Base-by-base conservation (phyloP, 2,888 invertebrate species). In the Lumbricus terrestris region DNA sequence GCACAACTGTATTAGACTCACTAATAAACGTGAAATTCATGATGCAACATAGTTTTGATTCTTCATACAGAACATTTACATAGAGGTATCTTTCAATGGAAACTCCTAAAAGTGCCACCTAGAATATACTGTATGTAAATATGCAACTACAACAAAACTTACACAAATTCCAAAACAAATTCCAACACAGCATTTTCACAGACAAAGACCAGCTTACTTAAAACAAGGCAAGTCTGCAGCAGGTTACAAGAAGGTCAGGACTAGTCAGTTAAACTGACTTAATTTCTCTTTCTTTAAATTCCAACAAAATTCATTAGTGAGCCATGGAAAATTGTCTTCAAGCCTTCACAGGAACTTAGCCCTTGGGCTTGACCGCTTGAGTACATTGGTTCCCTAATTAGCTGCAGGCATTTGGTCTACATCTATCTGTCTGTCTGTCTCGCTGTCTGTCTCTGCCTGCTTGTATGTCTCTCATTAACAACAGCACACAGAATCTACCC, bases 381-480 rank as follows among this genome's bases (percentile, higher is more conserved):
- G 69, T 11, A 40, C 40, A 11, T 40, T 40, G 40, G 15, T n/a
- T 69, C 69, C 29, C 47, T 20, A 47, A 47, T 69, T 69, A 69
- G 69, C 29, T 69, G 69, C 69, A 69, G 8, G 11, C 29, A 69
- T 4, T 47, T 47, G 47, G 23, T 40, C 40, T n/a, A n/a, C n/a
- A n/a, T 8, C 38, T 38, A 13, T 40, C 40, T 40, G 40, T 40
- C 8, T 40, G 40, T 47, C 47, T 47, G 20, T 42, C 35, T 42
- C 13, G 4, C 40, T 88, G 38, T 88, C 88, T 88, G 40, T 88
- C 88, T 88, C 88, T 88, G 40, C 38, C 88, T 88, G 40, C 38
- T 38, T 88, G 34, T 88, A 6, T 40, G 40, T 40, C 40, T 40
- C 40, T 40, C 88, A 23, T 85, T 11, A 34, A 85, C 15, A 18